These are phyloP conservation scores for Hyperoplus lanceolatus DNA, from an alignment of 2,797 vertebrate species.

Conservation along the genomic window DNA sequence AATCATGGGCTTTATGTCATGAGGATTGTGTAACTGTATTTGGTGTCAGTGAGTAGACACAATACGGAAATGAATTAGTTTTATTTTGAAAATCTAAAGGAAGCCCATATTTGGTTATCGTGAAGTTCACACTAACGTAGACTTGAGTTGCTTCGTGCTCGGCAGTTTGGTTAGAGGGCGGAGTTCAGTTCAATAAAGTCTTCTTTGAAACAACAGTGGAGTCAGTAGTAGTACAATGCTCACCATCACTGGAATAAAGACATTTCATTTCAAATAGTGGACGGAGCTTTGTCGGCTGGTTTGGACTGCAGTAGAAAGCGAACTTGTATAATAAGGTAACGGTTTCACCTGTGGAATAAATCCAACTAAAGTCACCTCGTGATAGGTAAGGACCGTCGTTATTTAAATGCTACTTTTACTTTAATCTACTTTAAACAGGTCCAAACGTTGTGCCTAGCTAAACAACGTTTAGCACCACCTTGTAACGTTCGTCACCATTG, in stretches of 20 bases:
- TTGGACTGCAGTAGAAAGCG: not conserved
- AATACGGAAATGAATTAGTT: not conserved
- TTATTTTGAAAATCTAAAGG: slow-evolving; percentile 56
- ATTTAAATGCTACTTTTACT: not conserved
- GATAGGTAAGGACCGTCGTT: slow-evolving; percentile 29
- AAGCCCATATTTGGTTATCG: fast-evolving
- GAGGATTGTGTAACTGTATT: fast-evolving
- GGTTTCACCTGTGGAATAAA: slow-evolving; percentile 44
- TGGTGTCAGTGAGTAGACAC: not conserved
- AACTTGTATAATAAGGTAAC: not conserved
- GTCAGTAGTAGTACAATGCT: slow-evolving; percentile 3
- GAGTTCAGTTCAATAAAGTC: slow-evolving; percentile 67
- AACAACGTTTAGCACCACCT: not conserved
- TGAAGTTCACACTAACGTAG: fast-evolving
- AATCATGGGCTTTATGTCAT: fast-evolving
- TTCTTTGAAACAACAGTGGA: not conserved
- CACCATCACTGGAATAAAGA: slow-evolving; percentile 7
- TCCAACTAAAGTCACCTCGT: slow-evolving; percentile 3
- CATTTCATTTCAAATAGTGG: not conserved
- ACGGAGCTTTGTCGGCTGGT: not conserved
- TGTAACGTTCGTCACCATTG: too few species aligned
- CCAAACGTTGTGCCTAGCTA: fast-evolving
- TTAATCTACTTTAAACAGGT: not conserved
- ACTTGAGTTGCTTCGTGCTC: not conserved
- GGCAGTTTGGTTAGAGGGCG: slow-evolving; percentile 55